Base-by-base conservation (phyloP, 2,888 invertebrate genomes). In the Syrista parreyssii region DNA sequence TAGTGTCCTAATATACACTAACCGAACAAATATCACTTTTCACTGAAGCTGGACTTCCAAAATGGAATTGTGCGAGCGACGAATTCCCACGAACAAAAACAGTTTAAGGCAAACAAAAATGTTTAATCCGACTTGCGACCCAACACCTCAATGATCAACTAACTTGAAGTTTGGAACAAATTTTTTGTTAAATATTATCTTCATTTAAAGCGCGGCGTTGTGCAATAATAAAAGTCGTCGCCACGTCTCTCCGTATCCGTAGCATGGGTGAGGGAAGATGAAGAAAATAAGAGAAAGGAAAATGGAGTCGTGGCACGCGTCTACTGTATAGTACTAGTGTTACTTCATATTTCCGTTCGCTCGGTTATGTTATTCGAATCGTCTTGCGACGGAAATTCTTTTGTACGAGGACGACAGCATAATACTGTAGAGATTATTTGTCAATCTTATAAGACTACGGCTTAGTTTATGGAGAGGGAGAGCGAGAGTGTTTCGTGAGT, bases 351-450 rank as follows among this genome's bases (percentile, higher is more conserved):
- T 55, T 55, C 23, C 23, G 55, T 55, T 55, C 23, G 55, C 23
- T 23, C 55, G 23, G 23, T 55, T 55, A 23, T 23, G 55, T 55
- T 55, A 55, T 55, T 55, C 23, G 23, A 9, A 55, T 55, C 55
- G 55, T 55, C 23, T 55, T 23, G 23, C 55, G 55, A 31, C 32
- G 75, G 78, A 82, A 81, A 82, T 81, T 81, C 80, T 86, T 86
- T 85, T 86, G 85, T 87, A 87, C 83, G 87, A 84, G 79, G 82
- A 84, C 76, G 83, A 83, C 81, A 82, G 75, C 76, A 84, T 84
- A 86, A 85, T 84, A 86, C 83, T 83, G 84, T 86, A 89, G 85
- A 84, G 84, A 81, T 83, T 83, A 82, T 82, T 75, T 78, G 34
- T 68, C 40, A 79, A 82, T 74, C 81, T 79, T 79, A 80, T 81